phyloP scores from a whole-genome alignment of 2,888 invertebrate genomes.

The Holacanthella duospinosa region DNA sequence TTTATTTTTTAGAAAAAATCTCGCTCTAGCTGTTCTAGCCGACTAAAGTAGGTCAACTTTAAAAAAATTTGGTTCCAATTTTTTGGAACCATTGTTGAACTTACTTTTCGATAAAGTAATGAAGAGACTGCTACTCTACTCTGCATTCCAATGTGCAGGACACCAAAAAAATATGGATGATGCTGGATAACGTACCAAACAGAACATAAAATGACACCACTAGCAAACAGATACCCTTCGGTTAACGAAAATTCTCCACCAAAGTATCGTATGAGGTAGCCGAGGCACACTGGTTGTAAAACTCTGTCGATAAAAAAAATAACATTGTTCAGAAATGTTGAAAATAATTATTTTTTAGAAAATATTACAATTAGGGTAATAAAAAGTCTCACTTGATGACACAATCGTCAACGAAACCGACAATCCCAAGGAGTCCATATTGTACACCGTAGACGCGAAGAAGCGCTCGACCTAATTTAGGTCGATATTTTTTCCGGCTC shows the following conservation, averaged over 20 bases:
- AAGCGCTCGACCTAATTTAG: background rate
- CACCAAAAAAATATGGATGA: conserved; percentile 4
- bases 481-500: background rate
- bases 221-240: conserved; percentile 42
- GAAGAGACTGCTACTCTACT: conserved; percentile 2
- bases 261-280: conserved; percentile 33
- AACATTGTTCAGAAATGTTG: too few species aligned
- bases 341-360: too few species aligned
- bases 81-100: too few species aligned
- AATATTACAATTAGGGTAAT: background rate
- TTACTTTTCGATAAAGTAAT: conserved; percentile 6
- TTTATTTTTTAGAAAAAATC: too few species aligned
- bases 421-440: background rate
- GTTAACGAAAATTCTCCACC: conserved; percentile 23
- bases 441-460: background rate
- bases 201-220: conserved; percentile 21
- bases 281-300: conserved; percentile 33
- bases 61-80: too few species aligned
- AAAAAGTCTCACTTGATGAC: conserved; percentile 2
- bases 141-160: conserved; percentile 10
- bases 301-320: too few species aligned
- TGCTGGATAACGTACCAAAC: background rate
- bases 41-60: too few species aligned
- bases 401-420: conserved; percentile 6
- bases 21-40: too few species aligned